These are phyloP conservation scores for Hemibagrus guttatus DNA, from an alignment of 2,797 vertebrate genomes.

Conservation along the genomic window DNA sequence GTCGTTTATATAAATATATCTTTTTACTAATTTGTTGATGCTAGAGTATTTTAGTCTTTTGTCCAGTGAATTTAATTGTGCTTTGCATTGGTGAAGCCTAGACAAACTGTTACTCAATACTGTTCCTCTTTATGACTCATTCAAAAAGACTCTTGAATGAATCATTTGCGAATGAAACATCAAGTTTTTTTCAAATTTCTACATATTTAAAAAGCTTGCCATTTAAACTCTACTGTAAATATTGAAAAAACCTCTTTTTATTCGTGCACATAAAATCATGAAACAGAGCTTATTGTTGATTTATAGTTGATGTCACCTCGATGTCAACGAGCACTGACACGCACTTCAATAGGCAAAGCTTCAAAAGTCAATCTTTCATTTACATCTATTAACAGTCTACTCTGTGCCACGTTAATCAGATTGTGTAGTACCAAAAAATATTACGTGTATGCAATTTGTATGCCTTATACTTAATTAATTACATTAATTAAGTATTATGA, in stretches of 20 bases:
- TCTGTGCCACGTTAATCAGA: background rate
- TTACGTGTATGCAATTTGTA: background rate
- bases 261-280: background rate
- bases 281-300: background rate
- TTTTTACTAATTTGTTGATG: background rate
- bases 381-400: background rate
- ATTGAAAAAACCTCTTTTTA: background rate
- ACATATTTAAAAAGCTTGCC: background rate
- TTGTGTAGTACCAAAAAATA: background rate
- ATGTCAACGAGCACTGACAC: background rate
- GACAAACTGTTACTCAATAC: background rate
- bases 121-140: background rate
- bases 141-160: background rate
- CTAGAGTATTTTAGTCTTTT: background rate
- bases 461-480: background rate
- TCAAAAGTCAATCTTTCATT: background rate
- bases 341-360: too few relatives aligned
- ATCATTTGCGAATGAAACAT: background rate
- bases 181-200: background rate
- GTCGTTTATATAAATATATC: background rate
- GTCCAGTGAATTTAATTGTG: background rate
- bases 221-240: background rate
- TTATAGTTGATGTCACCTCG: background rate
- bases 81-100: background rate
- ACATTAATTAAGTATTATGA: background rate